A percentile compares a stretch with the other conserved stretches of the same genome.
Evolutionary conservation across 2,113 vertebrate species (phyloP).

Genomic region (Anser brachyrhynchus): DNA sequence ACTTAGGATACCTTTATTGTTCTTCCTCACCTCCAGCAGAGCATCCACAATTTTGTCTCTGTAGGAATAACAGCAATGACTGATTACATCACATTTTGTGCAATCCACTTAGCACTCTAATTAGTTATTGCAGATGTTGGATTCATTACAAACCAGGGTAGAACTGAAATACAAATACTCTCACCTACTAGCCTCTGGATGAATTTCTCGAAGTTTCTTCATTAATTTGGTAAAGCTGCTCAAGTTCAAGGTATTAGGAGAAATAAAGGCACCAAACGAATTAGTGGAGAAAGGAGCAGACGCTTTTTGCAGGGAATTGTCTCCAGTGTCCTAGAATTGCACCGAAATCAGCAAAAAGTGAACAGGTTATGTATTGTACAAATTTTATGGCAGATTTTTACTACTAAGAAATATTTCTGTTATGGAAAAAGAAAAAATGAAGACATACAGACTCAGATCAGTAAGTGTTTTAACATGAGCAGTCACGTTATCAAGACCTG

Average conservation of each 20-base stretch:
- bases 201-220: slow-evolving; percentile 59
- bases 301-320: slow-evolving; percentile 38
- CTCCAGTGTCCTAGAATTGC: slow-evolving; percentile 48
- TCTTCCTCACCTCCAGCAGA: slow-evolving; percentile 67
- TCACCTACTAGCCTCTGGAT: slow-evolving; percentile 73
- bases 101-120: not conserved
- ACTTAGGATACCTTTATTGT: slow-evolving; percentile 66
- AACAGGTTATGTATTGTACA: not conserved
- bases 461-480: not conserved
- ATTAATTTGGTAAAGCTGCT: slow-evolving; percentile 75
- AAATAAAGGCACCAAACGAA: slow-evolving; percentile 1
- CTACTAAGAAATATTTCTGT: not conserved
- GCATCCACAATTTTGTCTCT: slow-evolving; percentile 69
- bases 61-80: not conserved
- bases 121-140: not conserved
- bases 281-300: not conserved
- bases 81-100: not conserved
- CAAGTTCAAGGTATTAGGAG: slow-evolving; percentile 62
- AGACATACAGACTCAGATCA: not conserved
- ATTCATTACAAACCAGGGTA: not conserved
- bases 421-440: not conserved
- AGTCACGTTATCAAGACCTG: not conserved
- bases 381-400: not conserved
- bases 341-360: not conserved
- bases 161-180: not conserved